phyloP scores from a whole-genome alignment of 2,113 vertebrate species.

The Drymodes brunneopygia region DNA sequence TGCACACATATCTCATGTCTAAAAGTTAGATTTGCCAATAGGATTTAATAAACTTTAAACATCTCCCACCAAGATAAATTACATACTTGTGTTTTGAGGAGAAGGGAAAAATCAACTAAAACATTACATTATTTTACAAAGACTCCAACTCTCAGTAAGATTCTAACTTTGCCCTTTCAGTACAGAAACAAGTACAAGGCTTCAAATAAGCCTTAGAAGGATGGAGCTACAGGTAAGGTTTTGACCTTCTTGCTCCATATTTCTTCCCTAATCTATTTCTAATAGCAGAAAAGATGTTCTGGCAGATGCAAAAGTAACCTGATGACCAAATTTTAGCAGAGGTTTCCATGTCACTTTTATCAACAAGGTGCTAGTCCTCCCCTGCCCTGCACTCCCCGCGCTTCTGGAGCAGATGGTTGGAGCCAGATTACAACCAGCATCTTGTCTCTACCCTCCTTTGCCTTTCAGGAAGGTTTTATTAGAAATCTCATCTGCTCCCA shows the following conservation, averaged over 20 bases:
- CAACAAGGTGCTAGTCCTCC: neutral
- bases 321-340: neutral
- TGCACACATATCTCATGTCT: neutral
- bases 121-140: neutral
- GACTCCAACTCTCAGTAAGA: neutral
- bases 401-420: constrained; percentile 2
- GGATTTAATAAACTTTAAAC: neutral
- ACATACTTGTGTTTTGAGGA: neutral
- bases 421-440: neutral
- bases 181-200: neutral
- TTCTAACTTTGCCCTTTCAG: neutral
- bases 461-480: constrained; percentile 34
- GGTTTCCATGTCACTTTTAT: neutral
- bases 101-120: neutral
- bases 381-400: neutral
- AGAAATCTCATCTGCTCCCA: constrained; percentile 29
- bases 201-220: neutral
- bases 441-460: neutral
- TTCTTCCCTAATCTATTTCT: neutral
- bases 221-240: neutral
- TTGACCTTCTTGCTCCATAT: neutral
- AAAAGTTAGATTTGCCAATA: neutral
- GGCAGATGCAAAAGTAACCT: neutral
- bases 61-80: neutral
- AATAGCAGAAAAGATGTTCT: neutral